Conservation (phyloP, 2,888 invertebrate species). For the Cosmia pyralina region DNA sequence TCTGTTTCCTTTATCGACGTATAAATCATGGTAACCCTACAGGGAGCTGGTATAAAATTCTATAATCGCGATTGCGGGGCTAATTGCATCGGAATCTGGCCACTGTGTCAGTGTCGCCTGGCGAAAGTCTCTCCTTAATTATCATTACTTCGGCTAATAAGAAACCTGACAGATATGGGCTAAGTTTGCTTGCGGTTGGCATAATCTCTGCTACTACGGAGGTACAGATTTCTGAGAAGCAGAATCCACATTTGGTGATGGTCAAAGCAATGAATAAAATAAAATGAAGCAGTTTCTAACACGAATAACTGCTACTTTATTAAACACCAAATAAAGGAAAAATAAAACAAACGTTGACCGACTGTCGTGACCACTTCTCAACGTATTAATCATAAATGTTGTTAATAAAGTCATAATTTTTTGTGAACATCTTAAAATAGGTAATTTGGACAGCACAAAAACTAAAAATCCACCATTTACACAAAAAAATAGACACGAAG, state of each 20-base stretch:
- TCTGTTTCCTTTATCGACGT: background rate
- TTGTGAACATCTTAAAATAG: constrained; percentile 27
- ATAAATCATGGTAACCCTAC: constrained; percentile 53
- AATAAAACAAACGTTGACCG: background rate
- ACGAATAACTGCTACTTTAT: background rate
- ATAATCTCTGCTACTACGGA: constrained; percentile 13
- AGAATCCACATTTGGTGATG: background rate
- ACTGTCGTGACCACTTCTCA: background rate
- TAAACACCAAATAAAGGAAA: background rate
- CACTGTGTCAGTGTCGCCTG: constrained; percentile 72
- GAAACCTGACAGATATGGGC: constrained; percentile 51
- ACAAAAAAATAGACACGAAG: constrained; percentile 15
- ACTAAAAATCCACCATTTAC: constrained; percentile 9
- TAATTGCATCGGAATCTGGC: constrained; percentile 76
- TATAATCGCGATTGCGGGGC: constrained; percentile 69
- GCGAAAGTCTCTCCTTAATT: constrained; percentile 68
- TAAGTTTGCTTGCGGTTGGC: constrained; percentile 33
- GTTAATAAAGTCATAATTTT: constrained; percentile 34
- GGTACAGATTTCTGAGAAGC: background rate
- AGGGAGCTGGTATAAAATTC: constrained; percentile 66
- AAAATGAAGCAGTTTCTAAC: background rate
- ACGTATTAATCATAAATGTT: constrained; percentile 3
- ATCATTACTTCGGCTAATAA: constrained; percentile 55
- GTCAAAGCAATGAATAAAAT: background rate
- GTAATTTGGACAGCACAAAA: constrained; percentile 39